These are phyloP conservation scores for Ferrisia virgata DNA, from an alignment of 2,888 invertebrate species.

Conservation along the genomic window DNA sequence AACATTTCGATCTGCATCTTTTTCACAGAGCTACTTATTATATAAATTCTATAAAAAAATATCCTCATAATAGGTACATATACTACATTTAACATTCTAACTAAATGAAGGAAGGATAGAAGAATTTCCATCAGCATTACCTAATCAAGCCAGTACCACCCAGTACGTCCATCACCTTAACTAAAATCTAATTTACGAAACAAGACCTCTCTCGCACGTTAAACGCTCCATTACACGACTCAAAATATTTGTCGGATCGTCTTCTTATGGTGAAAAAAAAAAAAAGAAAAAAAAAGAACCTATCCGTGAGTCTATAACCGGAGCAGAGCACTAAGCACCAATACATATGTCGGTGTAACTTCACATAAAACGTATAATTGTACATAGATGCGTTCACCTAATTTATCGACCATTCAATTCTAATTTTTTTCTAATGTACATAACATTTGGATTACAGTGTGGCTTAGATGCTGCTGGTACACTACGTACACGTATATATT, in stretches of 20 bases:
- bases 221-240: background rate
- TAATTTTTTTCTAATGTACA: constrained; percentile 12
- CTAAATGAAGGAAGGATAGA: no score
- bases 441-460: background rate
- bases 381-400: background rate
- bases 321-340: background rate
- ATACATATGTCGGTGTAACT: background rate
- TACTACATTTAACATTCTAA: background rate
- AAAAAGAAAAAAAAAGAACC: background rate
- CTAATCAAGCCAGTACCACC: background rate
- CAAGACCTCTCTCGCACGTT: background rate
- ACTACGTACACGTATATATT: background rate
- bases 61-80: no score
- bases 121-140: background rate
- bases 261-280: background rate
- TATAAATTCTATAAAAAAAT: no score
- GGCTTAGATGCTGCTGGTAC: background rate
- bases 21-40: no score
- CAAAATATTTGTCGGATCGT: background rate
- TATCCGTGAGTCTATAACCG: background rate
- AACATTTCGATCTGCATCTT: no score
- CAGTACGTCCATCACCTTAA: background rate
- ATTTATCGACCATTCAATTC: constrained; percentile 5
- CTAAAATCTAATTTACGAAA: constrained; percentile 3
- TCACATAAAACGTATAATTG: background rate